Evolutionary conservation across 1,140 invertebrate genomes (phyloP).

Genomic region (Micrasema longulum): DNA sequence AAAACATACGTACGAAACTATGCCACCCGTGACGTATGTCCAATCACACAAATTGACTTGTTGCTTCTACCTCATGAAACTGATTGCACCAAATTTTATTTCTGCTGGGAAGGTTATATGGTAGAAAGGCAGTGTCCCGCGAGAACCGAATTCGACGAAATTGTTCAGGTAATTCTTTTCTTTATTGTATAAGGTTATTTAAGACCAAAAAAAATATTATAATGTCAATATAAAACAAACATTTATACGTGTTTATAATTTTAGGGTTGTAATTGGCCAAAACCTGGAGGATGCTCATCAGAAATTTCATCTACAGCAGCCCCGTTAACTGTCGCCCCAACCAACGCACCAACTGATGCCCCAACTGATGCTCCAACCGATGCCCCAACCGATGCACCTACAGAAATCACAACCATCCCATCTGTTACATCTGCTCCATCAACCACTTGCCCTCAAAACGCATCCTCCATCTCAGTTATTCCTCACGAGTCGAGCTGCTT

Average conservation of each 20-base stretch:
- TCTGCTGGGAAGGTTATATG: constrained; percentile 60
- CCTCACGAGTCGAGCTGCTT: constrained; percentile 25
- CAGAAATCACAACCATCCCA: neutral
- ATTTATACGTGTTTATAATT: neutral
- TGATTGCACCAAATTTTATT: constrained; percentile 64
- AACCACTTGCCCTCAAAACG: constrained; percentile 9
- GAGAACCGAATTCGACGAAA: constrained; percentile 61
- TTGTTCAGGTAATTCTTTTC: constrained; percentile 9
- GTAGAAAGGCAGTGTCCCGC: constrained; percentile 60
- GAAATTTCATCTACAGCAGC: neutral
- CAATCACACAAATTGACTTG: neutral
- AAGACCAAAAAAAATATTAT: too few species aligned
- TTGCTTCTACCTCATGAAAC: constrained; percentile 58
- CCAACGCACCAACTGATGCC: neutral
- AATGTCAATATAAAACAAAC: too few species aligned
- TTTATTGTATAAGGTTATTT: too few species aligned
- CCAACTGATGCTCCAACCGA: constrained; percentile 18
- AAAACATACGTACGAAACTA: neutral
- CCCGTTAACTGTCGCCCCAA: neutral
- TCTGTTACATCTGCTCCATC: neutral
- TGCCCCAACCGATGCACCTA: constrained; percentile 5
- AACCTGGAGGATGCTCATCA: constrained; percentile 30
- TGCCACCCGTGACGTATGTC: neutral
- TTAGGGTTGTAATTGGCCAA: constrained; percentile 40
- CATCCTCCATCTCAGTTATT: neutral